These are phyloP conservation scores for Tenthredo distinguenda DNA, from an alignment of 2,888 invertebrate species.

Conservation along the genomic window DNA sequence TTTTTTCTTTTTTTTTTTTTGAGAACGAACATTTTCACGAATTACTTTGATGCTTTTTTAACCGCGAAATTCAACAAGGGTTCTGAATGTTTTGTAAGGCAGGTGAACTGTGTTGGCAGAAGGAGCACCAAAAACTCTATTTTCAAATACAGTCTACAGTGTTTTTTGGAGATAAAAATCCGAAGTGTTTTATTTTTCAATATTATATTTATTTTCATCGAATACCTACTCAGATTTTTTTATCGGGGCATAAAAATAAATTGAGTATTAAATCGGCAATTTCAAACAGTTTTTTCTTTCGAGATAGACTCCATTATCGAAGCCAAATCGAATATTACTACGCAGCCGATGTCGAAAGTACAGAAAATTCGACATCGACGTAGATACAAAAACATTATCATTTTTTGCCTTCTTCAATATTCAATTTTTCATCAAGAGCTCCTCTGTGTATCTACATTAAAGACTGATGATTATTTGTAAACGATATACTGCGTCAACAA, in stretches of 20 bases:
- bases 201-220: neutral
- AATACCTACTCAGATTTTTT: neutral
- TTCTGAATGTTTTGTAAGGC: neutral
- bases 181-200: neutral
- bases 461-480: neutral
- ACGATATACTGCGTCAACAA: too few species aligned
- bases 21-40: too few species aligned
- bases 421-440: neutral
- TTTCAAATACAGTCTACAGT: neutral
- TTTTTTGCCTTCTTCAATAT: neutral
- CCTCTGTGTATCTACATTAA: neutral
- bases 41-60: neutral
- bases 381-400: neutral
- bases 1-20: too few species aligned
- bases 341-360: neutral
- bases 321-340: constrained; percentile 2
- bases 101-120: too few species aligned
- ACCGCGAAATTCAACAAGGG: neutral
- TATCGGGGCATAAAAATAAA: neutral
- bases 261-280: neutral
- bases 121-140: too few species aligned
- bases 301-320: constrained; percentile 2
- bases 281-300: neutral
- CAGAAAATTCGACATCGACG: neutral
- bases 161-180: neutral